These are phyloP conservation scores for Leucophenga varia DNA, from an alignment of 1,140 invertebrate species.

Conservation along the genomic window DNA sequence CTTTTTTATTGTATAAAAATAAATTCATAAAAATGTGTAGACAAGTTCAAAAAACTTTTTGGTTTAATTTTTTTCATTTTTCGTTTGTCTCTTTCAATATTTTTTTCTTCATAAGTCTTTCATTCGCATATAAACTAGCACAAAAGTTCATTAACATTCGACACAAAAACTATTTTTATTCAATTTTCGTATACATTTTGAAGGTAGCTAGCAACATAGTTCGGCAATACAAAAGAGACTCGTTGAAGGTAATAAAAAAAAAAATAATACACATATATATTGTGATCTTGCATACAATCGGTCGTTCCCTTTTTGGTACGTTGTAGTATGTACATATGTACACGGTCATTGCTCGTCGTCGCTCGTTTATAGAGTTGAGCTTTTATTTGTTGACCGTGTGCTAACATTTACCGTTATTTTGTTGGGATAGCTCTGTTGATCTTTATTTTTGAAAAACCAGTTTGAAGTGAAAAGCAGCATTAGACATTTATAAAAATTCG, in stretches of 20 bases:
- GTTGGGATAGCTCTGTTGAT: conserved; percentile 41
- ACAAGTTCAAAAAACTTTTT: conserved; percentile 48
- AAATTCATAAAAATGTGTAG: too few relatives aligned
- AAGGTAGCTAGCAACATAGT: conserved; percentile 3
- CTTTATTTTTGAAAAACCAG: neutral
- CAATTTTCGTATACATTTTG: too few relatives aligned
- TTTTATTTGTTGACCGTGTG: conserved; percentile 12
- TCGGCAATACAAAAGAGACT: conserved; percentile 10
- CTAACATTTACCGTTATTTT: conserved; percentile 32
- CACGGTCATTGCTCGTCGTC: conserved; percentile 34
- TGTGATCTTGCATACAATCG: conserved; percentile 4
- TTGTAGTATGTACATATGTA: conserved; percentile 10
- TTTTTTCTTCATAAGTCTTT: too few relatives aligned
- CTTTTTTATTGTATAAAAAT: conserved; percentile 1
- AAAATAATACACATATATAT: too few relatives aligned
- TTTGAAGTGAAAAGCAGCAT: neutral
- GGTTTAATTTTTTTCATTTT: conserved; percentile 13
- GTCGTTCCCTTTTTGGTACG: conserved; percentile 8
- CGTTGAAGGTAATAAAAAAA: too few relatives aligned
- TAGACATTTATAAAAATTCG: conserved; percentile 30
- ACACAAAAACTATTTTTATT: conserved; percentile 49
- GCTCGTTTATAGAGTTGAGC: neutral
- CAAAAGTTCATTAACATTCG: conserved; percentile 54
- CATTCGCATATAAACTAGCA: conserved; percentile 47
- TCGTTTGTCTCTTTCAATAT: conserved; percentile 24